These are phyloP conservation scores for Telmatochromis sp. DNA, from an alignment of 2,113 vertebrate genomes.

Conservation along the genomic window DNA sequence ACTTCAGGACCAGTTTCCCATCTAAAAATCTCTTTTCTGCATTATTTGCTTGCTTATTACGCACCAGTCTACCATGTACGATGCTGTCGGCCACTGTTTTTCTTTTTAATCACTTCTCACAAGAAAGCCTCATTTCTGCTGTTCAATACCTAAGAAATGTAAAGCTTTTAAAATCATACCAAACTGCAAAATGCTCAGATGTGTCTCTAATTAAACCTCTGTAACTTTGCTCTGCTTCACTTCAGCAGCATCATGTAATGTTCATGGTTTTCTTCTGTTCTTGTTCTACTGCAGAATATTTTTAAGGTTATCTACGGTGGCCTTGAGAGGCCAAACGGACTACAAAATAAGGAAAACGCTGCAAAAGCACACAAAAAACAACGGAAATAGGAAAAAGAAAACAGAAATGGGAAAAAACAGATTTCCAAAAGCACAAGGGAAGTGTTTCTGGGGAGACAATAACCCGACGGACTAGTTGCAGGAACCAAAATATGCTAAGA, in stretches of 20 bases:
- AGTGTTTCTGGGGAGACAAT: not conserved
- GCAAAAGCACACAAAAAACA: not conserved
- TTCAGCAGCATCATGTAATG: not conserved
- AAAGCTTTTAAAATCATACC: not conserved
- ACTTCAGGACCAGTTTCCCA: not conserved
- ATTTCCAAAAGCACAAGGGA: not conserved
- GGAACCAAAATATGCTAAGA: not conserved
- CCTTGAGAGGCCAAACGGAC: rapidly evolving
- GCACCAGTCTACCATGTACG: not conserved
- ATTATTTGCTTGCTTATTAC: not conserved
- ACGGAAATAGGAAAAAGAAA: not conserved
- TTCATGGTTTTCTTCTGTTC: not conserved
- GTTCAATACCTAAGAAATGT: rapidly evolving
- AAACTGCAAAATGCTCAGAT: rapidly evolving
- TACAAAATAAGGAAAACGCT: rapidly evolving
- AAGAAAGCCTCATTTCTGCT: not conserved
- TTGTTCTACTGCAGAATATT: not conserved
- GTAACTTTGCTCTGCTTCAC: not conserved
- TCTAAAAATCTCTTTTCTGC: not conserved
- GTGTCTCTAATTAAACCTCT: not conserved
- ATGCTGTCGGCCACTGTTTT: rapidly evolving
- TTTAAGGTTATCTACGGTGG: not conserved
- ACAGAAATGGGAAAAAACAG: rapidly evolving
- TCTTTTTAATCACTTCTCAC: rapidly evolving
- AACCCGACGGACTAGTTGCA: rapidly evolving